These are phyloP conservation scores for Siniperca undulata DNA, from an alignment of 2,797 vertebrate species.

Conservation along the genomic window DNA sequence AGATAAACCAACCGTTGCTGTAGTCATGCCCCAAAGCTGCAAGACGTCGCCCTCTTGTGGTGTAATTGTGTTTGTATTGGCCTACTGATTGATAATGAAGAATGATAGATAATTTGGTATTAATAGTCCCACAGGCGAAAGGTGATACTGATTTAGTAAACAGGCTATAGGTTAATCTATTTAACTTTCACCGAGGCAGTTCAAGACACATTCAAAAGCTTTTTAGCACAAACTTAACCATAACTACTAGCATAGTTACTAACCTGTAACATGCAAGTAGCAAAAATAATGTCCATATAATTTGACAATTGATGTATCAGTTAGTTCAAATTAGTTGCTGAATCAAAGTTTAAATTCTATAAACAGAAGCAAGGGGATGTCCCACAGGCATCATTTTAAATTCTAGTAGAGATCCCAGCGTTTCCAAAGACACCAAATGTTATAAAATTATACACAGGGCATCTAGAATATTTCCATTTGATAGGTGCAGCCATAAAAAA, in stretches of 20 bases:
- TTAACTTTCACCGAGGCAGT: neutral
- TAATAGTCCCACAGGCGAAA: neutral
- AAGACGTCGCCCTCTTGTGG: conserved; percentile 20
- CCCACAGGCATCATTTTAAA: neutral
- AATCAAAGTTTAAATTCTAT: neutral
- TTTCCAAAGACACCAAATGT: too few species aligned
- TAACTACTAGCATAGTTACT: neutral
- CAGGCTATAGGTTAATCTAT: rapidly evolving
- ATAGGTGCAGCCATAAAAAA: too few species aligned
- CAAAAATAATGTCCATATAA: neutral
- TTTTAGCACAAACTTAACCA: neutral
- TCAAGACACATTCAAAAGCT: neutral
- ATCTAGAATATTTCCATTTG: too few species aligned
- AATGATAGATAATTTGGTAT: neutral
- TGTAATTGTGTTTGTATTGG: neutral
- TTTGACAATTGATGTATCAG: neutral
- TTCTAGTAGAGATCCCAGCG: too few species aligned
- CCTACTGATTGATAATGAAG: neutral
- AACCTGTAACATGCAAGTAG: neutral
- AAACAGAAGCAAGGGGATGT: neutral
- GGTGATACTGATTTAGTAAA: neutral
- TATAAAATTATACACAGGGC: too few species aligned
- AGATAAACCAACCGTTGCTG: neutral
- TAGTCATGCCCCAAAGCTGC: neutral
- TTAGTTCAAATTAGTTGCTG: neutral